A percentile compares a stretch with the other conserved stretches of the same genome.
Conservation (phyloP, 2,113 vertebrate species). For the Halichoeres trimaculatus region DNA sequence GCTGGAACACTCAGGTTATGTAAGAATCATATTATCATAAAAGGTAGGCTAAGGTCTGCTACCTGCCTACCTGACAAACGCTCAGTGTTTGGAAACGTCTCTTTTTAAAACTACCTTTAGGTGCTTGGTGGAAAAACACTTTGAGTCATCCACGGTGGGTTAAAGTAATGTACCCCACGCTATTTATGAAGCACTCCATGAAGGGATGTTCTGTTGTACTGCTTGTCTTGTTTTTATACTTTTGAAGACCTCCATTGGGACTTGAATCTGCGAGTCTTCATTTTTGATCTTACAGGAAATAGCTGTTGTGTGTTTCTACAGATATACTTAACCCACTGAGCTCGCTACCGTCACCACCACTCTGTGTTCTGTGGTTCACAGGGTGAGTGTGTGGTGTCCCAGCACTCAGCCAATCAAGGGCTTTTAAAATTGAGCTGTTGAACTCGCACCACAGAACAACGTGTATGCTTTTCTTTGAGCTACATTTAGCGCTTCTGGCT, state of each 20-base stretch:
- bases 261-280: neutral
- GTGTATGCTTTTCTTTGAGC: neutral
- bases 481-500: neutral
- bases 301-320: neutral
- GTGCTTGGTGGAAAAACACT: neutral
- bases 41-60: slow-evolving; percentile 39
- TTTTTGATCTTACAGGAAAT: neutral
- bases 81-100: slow-evolving; percentile 16
- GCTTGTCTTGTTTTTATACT: neutral
- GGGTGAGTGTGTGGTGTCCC: neutral
- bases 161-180: neutral
- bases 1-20: slow-evolving; percentile 58
- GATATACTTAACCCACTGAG: neutral
- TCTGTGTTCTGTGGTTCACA: slow-evolving; percentile 8
- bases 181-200: neutral
- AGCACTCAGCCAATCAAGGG: neutral
- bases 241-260: neutral
- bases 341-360: neutral
- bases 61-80: slow-evolving; percentile 9
- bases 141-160: neutral
- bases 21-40: slow-evolving; percentile 57
- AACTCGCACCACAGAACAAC: neutral
- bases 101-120: neutral
- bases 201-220: neutral
- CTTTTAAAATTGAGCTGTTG: neutral